Conservation (phyloP, 2,797 vertebrate species). For the Pagetopsis macropterus region DNA sequence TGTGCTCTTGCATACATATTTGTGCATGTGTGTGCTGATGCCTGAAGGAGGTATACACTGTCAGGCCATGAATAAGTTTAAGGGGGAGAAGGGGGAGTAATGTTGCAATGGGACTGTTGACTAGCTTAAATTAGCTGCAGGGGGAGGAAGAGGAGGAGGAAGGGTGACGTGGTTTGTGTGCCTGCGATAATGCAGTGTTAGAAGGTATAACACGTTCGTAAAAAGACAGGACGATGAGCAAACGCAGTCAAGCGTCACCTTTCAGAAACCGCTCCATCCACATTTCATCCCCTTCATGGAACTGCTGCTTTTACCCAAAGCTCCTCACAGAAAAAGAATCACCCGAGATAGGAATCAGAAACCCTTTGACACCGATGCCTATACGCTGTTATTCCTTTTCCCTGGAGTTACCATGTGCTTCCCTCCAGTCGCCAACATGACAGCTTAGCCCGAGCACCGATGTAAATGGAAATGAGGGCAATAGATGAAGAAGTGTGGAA, state of each 20-base stretch:
- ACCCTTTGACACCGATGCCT: conserved; percentile 26
- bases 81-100: conserved; percentile 40
- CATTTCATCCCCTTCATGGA: conserved; percentile 17
- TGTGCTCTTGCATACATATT: conserved; percentile 38
- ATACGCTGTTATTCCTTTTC: conserved; percentile 19
- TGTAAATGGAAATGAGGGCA: conserved; percentile 54
- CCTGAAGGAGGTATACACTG: conserved; percentile 37
- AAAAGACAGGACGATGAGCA: conserved; percentile 40
- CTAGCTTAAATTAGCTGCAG: conserved; percentile 40
- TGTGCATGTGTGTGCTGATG: conserved; percentile 48
- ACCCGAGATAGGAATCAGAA: conserved; percentile 30
- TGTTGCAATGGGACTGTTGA: conserved; percentile 41
- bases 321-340: conserved; percentile 19
- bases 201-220: conserved; percentile 49
- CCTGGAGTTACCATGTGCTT: conserved; percentile 45
- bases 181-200: conserved; percentile 40
- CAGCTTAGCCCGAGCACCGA: conserved; percentile 42
- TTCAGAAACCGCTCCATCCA: conserved; percentile 23
- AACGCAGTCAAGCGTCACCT: conserved; percentile 27
- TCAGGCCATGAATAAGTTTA: conserved; percentile 53
- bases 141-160: conserved; percentile 23
- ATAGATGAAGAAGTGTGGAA: conserved; percentile 57
- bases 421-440: conserved; percentile 39
- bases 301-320: conserved; percentile 35
- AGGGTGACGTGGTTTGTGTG: conserved; percentile 30